Base-by-base conservation (phyloP, 2,888 invertebrate genomes). In the Synergus japonicus region DNA sequence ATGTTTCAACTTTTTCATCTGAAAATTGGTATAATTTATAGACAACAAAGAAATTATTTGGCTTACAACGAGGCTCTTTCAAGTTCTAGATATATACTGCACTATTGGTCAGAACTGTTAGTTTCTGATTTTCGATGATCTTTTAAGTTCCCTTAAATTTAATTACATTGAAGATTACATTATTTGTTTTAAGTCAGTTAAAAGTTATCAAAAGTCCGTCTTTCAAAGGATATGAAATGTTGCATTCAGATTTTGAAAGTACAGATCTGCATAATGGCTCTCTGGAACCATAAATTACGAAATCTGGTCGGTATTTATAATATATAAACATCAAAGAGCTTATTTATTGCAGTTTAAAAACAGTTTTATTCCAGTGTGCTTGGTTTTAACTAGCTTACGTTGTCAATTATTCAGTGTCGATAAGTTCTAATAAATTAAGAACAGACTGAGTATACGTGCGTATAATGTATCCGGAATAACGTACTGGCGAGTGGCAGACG, bases 371-470 rank as follows among this genome's bases (percentile, higher is more conserved):
- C 37, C 5, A 18, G 54, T 1, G n/a, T n/a, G 49, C 54, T 73
- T 37, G 54, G 5, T 49, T 73, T 58, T 58, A 73, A 73, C 73
- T 73, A 54, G 54, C 49, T 41, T 15, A 18, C 41, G 37, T 58
- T 73, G 54, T 73, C 73, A 73, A 73, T 73, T 73, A 73, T 73
- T 73, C 73, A 73, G 73, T 73, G 73, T 73, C 54, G 73, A 73
- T 73, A 73, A 73, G 54, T 58, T 73, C 37, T 54, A 58, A 73
- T 73, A 73, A 73, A 54, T 73, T 73, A 46, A 46, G 44, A 73
- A 41, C 13, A 63, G 22, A 41, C 41, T 66, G 15, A 10, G 8
- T 15, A 15, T 54, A n/a, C 29, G 37, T 37, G 22, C 5, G 29
- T 63, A 63, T 22, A 13, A 22, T 69, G 49, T n/a, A 18, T 54